Percentiles rank a stretch among this genome's conserved stretches.
phyloP scores from a whole-genome alignment of 2,113 vertebrate species.

The Rallus limicola region DNA sequence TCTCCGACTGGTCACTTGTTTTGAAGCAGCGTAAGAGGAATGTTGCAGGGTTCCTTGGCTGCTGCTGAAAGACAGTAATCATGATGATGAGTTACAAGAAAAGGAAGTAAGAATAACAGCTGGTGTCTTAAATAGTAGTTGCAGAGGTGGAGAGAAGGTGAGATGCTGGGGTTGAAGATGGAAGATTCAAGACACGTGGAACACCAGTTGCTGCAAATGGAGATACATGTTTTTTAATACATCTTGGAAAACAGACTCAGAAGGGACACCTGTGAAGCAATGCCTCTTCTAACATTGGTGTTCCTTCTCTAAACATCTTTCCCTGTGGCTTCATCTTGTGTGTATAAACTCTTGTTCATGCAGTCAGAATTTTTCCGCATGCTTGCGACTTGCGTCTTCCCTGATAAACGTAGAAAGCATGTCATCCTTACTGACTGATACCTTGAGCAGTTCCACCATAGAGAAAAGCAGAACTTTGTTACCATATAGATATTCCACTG shows the following conservation, averaged over 20 bases:
- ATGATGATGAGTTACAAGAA: background rate
- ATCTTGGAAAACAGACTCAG: background rate
- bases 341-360: background rate
- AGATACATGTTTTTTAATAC: background rate
- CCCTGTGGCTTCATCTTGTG: background rate
- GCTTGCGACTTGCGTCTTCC: background rate
- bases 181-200: background rate
- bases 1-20: background rate
- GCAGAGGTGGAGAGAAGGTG: background rate
- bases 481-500: accelerated
- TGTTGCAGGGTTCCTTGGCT: background rate
- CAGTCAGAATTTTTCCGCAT: background rate
- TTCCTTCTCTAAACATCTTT: background rate
- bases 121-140: background rate
- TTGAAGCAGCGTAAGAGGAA: background rate
- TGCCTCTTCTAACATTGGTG: background rate
- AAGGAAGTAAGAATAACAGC: background rate
- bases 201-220: background rate
- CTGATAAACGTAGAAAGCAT: accelerated
- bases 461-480: background rate
- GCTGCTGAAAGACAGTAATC: background rate
- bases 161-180: background rate
- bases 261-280: background rate
- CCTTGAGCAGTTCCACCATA: background rate
- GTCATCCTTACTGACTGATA: background rate